phyloP scores from a whole-genome alignment of 1,140 invertebrate species.

The Frieseomelitta varia region DNA sequence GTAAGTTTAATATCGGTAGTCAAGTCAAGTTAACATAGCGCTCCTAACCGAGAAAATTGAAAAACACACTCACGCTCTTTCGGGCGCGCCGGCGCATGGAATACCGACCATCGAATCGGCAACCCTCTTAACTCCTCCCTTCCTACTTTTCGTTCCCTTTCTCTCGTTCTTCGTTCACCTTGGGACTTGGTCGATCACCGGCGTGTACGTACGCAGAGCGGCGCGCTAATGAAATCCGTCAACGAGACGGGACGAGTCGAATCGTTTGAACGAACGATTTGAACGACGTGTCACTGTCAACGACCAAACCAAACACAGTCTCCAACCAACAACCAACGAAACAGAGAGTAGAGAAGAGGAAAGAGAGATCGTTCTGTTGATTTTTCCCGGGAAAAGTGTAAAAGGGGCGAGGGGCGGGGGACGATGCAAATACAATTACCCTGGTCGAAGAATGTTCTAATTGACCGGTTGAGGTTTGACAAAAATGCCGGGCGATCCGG shows the following conservation, averaged over 20 bases:
- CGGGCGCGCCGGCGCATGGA: neutral
- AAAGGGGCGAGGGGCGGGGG: neutral
- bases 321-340: too few relatives aligned
- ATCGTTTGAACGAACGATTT: neutral
- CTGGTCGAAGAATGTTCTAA: constrained; percentile 31
- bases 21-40: constrained; percentile 30
- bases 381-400: neutral
- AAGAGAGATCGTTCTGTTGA: neutral
- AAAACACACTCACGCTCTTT: constrained; percentile 1
- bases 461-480: constrained; percentile 31
- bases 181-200: neutral
- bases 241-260: neutral
- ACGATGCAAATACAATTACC: constrained; percentile 39
- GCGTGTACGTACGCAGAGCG: neutral
- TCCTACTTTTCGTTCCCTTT: neutral
- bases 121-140: neutral
- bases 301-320: too few relatives aligned
- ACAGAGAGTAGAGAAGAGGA: too few relatives aligned
- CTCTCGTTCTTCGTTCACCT: neutral
- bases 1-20: constrained; percentile 39
- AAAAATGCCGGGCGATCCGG: constrained; percentile 49
- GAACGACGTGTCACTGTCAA: neutral
- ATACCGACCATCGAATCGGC: neutral
- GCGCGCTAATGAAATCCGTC: constrained; percentile 33
- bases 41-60: constrained; percentile 31